These are phyloP conservation scores for Coptotermes formosanus DNA, from an alignment of 1,140 invertebrate species.

Conservation along the genomic window DNA sequence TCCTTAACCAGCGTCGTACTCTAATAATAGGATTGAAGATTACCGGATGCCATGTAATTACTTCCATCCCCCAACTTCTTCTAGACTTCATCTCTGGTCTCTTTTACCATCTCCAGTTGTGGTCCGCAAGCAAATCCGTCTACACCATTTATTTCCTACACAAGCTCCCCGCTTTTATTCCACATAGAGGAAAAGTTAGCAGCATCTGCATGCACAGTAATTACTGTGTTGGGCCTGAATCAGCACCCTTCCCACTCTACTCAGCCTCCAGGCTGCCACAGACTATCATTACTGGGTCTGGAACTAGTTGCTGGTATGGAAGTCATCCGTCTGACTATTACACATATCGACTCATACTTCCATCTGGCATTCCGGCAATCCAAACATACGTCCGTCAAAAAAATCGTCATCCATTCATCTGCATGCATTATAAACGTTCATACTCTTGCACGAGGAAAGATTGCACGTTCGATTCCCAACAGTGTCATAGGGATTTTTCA, in stretches of 20 bases:
- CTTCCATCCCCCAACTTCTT: background rate
- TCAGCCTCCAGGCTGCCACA: background rate
- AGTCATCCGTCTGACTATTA: background rate
- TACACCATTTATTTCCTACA: background rate
- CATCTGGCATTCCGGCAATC: too few species aligned
- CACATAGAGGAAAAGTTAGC: background rate
- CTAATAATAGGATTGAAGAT: constrained; percentile 4
- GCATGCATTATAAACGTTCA: too few species aligned
- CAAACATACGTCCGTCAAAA: too few species aligned
- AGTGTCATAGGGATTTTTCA: too few species aligned
- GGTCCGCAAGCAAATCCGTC: background rate
- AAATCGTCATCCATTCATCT: too few species aligned
- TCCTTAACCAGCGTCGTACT: background rate
- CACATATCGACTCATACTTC: too few species aligned
- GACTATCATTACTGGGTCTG: background rate
- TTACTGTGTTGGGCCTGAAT: background rate
- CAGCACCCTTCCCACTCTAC: background rate
- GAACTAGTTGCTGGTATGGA: background rate
- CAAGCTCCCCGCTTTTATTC: background rate
- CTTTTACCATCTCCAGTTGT: background rate
- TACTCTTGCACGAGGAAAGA: too few species aligned
- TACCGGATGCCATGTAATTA: background rate
- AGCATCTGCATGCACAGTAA: constrained; percentile 10
- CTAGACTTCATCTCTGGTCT: background rate
- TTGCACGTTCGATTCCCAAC: too few species aligned